Base-by-base conservation (phyloP, 1,140 invertebrate genomes). In the Bombus cullumanus region DNA sequence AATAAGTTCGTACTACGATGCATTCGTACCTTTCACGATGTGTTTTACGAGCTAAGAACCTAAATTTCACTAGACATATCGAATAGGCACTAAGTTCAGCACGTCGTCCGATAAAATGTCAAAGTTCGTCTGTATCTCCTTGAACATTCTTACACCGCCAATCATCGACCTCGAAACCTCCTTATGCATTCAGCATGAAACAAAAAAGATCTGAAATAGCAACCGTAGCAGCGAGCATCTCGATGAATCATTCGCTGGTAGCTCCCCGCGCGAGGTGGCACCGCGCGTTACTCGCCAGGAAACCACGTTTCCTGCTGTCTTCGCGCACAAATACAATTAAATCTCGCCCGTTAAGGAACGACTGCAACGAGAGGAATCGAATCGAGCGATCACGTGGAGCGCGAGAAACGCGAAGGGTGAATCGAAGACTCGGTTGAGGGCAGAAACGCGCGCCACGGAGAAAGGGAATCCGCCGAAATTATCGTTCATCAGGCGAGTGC, bases 401-500 rank as follows among this genome's bases (percentile, higher is more conserved):
- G 43, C 81, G 66, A 76, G 81, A 13, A 41, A 43, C 66, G n/a
- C n/a, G n/a, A 57, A n/a, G 39, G 73, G 69, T 47, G 69, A 74
- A 28, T 12, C 37, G 28, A 37, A n/a, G 43, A 25, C 34, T 31
- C 31, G 4, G 62, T 31, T 9, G 28, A 12, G 12, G 25, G 66
- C 37, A 37, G 47, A 68, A 69, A 37, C 2, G 43, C 64, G 75
- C 74, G 18, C n/a, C n/a, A 37, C 34, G 28, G 53, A 87, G 73
- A 93, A 92, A 92, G 85, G 78, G 90, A 92, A 91, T 89, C 89
- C 83, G 86, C 88, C 88, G 89, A 92, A 94, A 93, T 93, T 92
- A 94, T 94, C 93, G 92, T 94, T 93, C 92, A 94, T 94, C 92
- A 93, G 28, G 89, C 81, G 81, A 87, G 37, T 74, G 76, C 84